Base-by-base conservation (phyloP, 1,140 invertebrate species). In the Aphaenogaster floridana region DNA sequence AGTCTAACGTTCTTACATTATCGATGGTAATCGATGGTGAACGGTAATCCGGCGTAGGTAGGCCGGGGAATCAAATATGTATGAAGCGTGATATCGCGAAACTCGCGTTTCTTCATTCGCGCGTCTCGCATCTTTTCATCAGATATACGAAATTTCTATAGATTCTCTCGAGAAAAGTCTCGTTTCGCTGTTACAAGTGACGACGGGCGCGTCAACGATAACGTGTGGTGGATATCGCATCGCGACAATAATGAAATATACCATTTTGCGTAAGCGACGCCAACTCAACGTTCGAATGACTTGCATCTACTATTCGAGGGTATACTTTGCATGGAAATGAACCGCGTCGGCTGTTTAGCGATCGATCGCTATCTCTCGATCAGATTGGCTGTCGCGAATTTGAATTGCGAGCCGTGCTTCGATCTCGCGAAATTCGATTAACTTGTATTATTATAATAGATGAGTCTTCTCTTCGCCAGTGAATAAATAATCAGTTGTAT, bases 241-340 rank as follows among this genome's bases (percentile, higher is more conserved):
- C 15, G 6, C 21, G n/a, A 21, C 11, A 57, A 71, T 1, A 57
- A 71, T 42, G n/a, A 17, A 48, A 76, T 39, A 45, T 45, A 59
- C 11, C 9, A 71, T 81, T 69, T 54, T 69, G 21, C 48, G 48
- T 42, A 54, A 86, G 66, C 2, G n/a, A 54, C n/a, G n/a, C 11
- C 34, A 66, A 52, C 50, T 48, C 13, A n/a, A 45, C 28, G 54
- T 72, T 86, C 17, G 79, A 91, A 90, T 93, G 93, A 93, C 91
- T 93, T 93, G 91, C 92, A 83, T 78, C 59, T 90, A 91, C 64
- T 52, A 86, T 64, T 57, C 28, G 0, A 17, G 52, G 3, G 50
- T 85, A 87, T 91, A 86, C 88, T 93, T 94, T 92, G 89, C 92
- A 94, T 93, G 48, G 36, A 78, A 86, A 66, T 45, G 8, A 79